phyloP scores from a whole-genome alignment of 2,113 vertebrate genomes.

The Himantopus leucocephalus region DNA sequence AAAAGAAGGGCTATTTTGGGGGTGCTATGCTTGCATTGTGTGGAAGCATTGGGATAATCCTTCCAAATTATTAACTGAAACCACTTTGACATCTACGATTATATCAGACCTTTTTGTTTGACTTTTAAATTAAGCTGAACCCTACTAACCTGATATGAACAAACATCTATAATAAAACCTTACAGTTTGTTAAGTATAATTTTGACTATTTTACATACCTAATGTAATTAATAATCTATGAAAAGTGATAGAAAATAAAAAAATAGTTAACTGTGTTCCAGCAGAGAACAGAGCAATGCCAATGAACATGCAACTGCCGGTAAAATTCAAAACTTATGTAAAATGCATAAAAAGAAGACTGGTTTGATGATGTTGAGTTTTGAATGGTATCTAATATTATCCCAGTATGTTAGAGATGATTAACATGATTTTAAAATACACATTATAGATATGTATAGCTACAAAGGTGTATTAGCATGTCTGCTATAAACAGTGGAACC shows the following conservation, averaged over 20 bases:
- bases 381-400: background rate
- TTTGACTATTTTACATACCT: background rate
- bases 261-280: background rate
- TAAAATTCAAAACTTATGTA: background rate
- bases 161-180: background rate
- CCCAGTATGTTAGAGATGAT: too few species aligned
- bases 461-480: rapidly evolving
- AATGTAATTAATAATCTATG: background rate
- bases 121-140: background rate
- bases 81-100: background rate
- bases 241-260: background rate
- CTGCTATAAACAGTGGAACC: background rate
- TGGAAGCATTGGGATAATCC: background rate
- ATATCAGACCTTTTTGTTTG: background rate
- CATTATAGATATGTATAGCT: background rate
- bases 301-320: background rate
- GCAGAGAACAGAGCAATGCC: background rate
- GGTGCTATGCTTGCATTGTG: background rate
- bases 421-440: background rate
- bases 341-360: background rate
- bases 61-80: background rate
- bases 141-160: background rate
- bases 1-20: background rate
- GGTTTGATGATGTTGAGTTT: background rate
- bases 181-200: background rate